These are phyloP conservation scores for Pseudorasbora parva DNA, from an alignment of 2,113 vertebrate species.

Conservation along the genomic window DNA sequence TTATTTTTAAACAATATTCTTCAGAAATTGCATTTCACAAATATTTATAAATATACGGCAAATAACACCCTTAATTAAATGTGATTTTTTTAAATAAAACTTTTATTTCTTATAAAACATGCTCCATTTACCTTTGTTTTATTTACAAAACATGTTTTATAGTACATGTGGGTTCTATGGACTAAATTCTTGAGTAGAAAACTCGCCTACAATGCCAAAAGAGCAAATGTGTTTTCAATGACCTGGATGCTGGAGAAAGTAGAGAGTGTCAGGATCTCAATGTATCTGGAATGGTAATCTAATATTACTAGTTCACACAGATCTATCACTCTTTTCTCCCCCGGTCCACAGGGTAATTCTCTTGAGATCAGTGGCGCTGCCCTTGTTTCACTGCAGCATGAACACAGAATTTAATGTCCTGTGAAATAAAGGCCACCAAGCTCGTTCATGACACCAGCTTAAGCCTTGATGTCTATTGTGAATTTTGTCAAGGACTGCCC, in stretches of 20 bases:
- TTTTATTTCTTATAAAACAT: neutral
- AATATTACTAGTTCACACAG: constrained; percentile 15
- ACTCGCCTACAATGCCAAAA: neutral
- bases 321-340: constrained; percentile 7
- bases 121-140: neutral
- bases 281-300: neutral
- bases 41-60: too few relatives aligned
- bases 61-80: neutral
- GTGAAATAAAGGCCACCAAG: constrained; percentile 6
- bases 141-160: neutral
- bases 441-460: neutral
- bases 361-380: neutral
- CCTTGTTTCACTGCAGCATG: neutral
- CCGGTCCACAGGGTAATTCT: neutral
- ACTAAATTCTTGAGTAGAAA: neutral
- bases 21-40: neutral
- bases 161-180: neutral
- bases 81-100: neutral
- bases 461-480: too few relatives aligned
- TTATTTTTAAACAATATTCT: neutral
- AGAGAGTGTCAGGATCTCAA: neutral
- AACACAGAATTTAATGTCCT: constrained; percentile 20
- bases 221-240: neutral
- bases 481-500: neutral
- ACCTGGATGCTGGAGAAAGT: neutral